Conservation (phyloP, 2,113 vertebrate species). For the Egretta garzetta region DNA sequence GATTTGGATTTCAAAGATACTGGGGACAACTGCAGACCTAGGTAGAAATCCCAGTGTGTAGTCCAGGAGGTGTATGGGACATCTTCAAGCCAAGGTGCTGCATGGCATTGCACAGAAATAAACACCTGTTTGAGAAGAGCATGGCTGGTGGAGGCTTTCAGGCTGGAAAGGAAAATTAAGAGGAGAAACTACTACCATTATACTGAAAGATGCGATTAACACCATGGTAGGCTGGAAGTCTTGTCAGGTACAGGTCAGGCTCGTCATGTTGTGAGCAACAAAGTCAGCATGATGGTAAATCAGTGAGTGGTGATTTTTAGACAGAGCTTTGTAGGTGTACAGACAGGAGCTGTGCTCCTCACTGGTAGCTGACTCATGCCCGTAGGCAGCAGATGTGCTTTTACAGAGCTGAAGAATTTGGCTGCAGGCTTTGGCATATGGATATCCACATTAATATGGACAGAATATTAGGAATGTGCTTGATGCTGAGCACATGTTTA, state of each 20-base stretch:
- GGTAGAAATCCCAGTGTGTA: neutral
- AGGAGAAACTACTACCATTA: neutral
- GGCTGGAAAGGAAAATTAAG: neutral
- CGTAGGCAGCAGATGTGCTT: neutral
- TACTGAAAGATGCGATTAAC: neutral
- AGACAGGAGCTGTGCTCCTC: neutral
- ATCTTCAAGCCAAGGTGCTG: neutral
- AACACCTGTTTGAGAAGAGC: neutral
- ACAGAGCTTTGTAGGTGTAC: neutral
- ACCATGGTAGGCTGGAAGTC: neutral
- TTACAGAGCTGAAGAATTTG: neutral
- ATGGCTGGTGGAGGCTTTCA: neutral
- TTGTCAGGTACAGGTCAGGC: neutral
- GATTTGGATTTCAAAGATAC: neutral
- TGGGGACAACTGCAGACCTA: neutral
- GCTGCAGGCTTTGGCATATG: neutral
- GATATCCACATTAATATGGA: neutral
- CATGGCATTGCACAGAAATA: neutral
- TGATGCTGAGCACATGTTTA: neutral
- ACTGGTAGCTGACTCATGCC: neutral
- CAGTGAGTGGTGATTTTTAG: neutral
- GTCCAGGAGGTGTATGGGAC: neutral
- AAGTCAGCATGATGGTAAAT: neutral
- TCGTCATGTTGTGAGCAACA: neutral
- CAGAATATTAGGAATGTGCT: neutral